Percentiles rank a stretch among this genome's conserved stretches.
phyloP scores from a whole-genome alignment of 2,797 vertebrate species.

The Chelmon rostratus region DNA sequence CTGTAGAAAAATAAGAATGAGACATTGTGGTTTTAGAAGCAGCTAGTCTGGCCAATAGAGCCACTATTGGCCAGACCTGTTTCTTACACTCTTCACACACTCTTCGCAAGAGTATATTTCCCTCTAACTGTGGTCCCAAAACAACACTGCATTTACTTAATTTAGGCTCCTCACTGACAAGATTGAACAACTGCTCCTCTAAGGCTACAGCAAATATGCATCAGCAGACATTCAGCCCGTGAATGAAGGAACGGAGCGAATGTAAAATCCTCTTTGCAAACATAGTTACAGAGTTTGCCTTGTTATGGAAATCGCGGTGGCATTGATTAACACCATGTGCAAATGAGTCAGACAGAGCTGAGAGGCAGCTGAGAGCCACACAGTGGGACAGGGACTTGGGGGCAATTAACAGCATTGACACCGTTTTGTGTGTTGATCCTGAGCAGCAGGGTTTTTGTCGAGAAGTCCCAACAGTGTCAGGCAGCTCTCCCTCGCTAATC shows the following conservation, averaged over 20 bases:
- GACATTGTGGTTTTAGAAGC: too few species aligned
- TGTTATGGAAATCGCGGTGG: constrained; percentile 50
- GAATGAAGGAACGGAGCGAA: constrained; percentile 5
- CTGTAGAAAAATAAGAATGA: too few species aligned
- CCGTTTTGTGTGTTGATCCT: constrained; percentile 64
- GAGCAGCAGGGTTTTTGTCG: constrained; percentile 54
- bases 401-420: constrained; percentile 71
- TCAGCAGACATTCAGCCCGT: constrained; percentile 10
- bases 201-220: constrained; percentile 15
- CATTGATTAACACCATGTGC: constrained; percentile 60
- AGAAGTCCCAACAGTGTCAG: constrained; percentile 42
- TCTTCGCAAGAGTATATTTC: not conserved
- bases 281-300: constrained; percentile 42
- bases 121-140: not conserved
- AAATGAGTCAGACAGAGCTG: constrained; percentile 51
- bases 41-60: too few species aligned
- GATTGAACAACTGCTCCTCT: constrained; percentile 21
- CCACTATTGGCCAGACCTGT: too few species aligned
- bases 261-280: constrained; percentile 48
- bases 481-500: constrained; percentile 61
- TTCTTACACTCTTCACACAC: not conserved
- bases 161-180: constrained; percentile 13
- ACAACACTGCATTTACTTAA: constrained; percentile 16
- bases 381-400: constrained; percentile 61
- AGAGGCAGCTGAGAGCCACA: constrained; percentile 55